A percentile compares a stretch with the other conserved stretches of the same genome.
phyloP scores from a whole-genome alignment of 92 coral and sea anemone genomes.

The Phenganax stokvisi region DNA sequence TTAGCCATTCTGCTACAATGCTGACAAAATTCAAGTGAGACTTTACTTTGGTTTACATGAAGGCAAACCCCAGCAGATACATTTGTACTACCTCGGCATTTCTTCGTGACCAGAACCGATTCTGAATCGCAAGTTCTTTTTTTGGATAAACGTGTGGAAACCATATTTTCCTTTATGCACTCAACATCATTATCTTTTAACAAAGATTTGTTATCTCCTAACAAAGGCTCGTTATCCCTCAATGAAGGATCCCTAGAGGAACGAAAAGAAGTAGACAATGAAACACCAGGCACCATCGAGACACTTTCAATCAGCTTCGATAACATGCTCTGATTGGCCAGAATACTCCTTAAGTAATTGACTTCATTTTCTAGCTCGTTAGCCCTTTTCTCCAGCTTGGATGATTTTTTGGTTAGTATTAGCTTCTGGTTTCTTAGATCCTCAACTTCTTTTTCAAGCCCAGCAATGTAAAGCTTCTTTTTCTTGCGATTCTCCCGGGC shows the following conservation, averaged over 20 bases:
- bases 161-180: constrained; percentile 5
- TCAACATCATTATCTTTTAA: constrained; percentile 33
- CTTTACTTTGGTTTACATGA: constrained; percentile 77
- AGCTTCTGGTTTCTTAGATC: constrained; percentile 61
- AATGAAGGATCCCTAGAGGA: constrained; percentile 32
- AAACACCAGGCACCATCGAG: constrained; percentile 73
- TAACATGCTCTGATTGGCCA: constrained; percentile 84
- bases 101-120: not conserved
- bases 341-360: constrained; percentile 62
- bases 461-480: constrained; percentile 74
- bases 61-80: constrained; percentile 80
- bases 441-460: constrained; percentile 58
- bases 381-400: constrained; percentile 43
- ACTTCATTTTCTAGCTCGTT: constrained; percentile 66
- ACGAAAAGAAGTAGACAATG: constrained; percentile 64
- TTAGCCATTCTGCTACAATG: constrained; percentile 70
- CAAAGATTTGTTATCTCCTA: constrained; percentile 23
- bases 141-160: constrained; percentile 19
- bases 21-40: constrained; percentile 80
- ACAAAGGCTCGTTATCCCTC: constrained; percentile 19
- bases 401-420: constrained; percentile 44
- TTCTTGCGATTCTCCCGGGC: constrained; percentile 84
- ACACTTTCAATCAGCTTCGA: constrained; percentile 67
- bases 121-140: constrained; percentile 23
- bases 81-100: constrained; percentile 36